These are phyloP conservation scores for Pseudolaguvia tuberculata DNA, from an alignment of 2,113 vertebrate species.

Conservation along the genomic window DNA sequence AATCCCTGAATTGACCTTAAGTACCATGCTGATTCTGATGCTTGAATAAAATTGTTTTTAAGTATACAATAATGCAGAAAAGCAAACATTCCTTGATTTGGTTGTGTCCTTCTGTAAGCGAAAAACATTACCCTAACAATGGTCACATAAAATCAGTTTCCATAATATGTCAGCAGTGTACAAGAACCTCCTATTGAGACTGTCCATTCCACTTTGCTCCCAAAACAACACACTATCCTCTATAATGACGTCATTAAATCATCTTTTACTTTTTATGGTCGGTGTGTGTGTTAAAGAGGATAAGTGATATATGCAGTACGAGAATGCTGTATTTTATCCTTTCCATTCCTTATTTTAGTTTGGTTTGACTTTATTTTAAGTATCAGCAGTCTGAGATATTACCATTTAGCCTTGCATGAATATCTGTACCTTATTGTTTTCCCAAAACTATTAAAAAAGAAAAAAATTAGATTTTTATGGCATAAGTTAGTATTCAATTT, in stretches of 20 bases:
- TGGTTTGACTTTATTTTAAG: conserved; percentile 15
- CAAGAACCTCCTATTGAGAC: conserved; percentile 16
- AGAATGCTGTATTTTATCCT: not conserved
- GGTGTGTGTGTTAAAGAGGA: conserved; percentile 23
- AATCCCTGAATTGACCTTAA: conserved; percentile 56
- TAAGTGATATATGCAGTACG: conserved; percentile 14
- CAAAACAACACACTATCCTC: conserved; percentile 18
- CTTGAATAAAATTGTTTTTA: not conserved
- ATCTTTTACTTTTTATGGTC: conserved; percentile 41
- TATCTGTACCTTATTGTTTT: conserved; percentile 39
- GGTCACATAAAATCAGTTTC: conserved; percentile 10
- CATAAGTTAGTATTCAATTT: conserved; percentile 27
- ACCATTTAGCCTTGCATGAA: conserved; percentile 29
- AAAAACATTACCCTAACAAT: conserved; percentile 17
- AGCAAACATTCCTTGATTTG: not conserved
- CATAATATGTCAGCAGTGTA: conserved; percentile 9
- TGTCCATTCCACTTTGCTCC: conserved; percentile 15
- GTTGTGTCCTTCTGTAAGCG: not conserved
- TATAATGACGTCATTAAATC: conserved; percentile 28
- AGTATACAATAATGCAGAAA: not conserved
- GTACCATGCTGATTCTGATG: conserved; percentile 40
- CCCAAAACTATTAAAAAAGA: conserved; percentile 36
- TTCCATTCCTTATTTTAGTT: not conserved
- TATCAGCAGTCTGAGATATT: conserved; percentile 19
- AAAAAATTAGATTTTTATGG: conserved; percentile 37